Conservation (phyloP, 2,888 invertebrate species). For the Xestia sexstrigata region DNA sequence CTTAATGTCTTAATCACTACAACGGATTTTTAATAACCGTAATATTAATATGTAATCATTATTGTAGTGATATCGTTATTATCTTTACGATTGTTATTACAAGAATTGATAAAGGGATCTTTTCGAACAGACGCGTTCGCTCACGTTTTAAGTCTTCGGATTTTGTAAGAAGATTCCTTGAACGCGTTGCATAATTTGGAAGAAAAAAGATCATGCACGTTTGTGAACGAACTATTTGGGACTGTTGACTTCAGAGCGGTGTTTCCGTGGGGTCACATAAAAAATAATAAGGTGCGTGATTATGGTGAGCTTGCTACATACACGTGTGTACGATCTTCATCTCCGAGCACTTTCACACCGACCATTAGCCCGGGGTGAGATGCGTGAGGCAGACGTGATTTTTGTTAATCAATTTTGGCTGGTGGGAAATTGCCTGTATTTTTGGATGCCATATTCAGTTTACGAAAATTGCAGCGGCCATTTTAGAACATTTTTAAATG, state of each 20-base stretch:
- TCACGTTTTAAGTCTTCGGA: conserved; percentile 57
- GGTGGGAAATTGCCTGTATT: conserved; percentile 35
- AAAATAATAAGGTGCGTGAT: conserved; percentile 88
- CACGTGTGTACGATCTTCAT: conserved; percentile 79
- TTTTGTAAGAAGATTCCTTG: conserved; percentile 53
- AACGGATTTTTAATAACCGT: conserved; percentile 9
- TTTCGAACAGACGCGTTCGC: conserved; percentile 47
- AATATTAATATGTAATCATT: conserved; percentile 30
- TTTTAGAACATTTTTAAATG: conserved; percentile 2
- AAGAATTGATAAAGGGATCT: conserved; percentile 60
- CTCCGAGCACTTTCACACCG: conserved; percentile 81
- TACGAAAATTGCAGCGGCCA: conserved; percentile 10
- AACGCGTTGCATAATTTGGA: conserved; percentile 55
- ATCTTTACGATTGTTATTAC: conserved; percentile 51
- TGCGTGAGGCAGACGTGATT: conserved; percentile 72
- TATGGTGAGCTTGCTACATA: conserved; percentile 75
- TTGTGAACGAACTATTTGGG: conserved; percentile 45
- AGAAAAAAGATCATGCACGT: conserved; percentile 26
- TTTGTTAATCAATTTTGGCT: conserved; percentile 69
- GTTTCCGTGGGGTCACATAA: conserved; percentile 83
- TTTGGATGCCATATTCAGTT: conserved; percentile 26
- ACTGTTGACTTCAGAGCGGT: conserved; percentile 61
- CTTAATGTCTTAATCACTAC: conserved; percentile 5
- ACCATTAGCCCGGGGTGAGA: conserved; percentile 74
- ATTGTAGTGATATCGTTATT: conserved; percentile 35